Evolutionary conservation across 2,888 invertebrate species (phyloP).

Genomic region (Trachelus iudaicus): DNA sequence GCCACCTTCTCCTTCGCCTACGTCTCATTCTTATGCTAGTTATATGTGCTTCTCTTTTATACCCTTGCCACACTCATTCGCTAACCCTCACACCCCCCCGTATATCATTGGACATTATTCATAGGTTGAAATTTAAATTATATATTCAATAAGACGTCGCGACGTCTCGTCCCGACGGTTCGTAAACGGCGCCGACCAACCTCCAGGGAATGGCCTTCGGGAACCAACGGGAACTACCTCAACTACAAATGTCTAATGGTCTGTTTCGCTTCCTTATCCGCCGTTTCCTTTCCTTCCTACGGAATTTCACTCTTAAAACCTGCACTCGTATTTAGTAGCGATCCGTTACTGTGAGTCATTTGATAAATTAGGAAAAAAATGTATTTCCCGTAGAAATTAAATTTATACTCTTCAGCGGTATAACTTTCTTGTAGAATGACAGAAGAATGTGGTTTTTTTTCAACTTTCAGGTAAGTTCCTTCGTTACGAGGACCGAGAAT

Average conservation of each 20-base stretch:
- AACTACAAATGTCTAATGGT: background rate
- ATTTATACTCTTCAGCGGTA: background rate
- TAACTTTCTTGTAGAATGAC: background rate
- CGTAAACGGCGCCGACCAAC: conserved; percentile 24
- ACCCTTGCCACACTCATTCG: background rate
- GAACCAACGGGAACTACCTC: conserved; percentile 9
- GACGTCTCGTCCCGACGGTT: conserved; percentile 25
- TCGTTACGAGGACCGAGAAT: background rate
- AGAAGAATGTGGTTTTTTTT: background rate
- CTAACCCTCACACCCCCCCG: background rate
- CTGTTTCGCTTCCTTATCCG: background rate
- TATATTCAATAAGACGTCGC: conserved; percentile 52
- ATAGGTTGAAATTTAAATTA: conserved; percentile 57
- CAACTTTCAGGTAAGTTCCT: background rate
- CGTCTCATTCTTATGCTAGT: background rate
- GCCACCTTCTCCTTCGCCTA: conserved; percentile 20
- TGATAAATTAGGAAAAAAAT: background rate
- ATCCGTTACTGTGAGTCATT: background rate
- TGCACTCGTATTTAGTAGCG: background rate
- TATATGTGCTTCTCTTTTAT: background rate
- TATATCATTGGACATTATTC: conserved; percentile 58
- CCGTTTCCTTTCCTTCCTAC: background rate
- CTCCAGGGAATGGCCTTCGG: background rate
- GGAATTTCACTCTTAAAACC: background rate
- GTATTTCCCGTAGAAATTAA: background rate